phyloP scores from a whole-genome alignment of 2,888 invertebrate species.

The Melangyna quadrimaculata region DNA sequence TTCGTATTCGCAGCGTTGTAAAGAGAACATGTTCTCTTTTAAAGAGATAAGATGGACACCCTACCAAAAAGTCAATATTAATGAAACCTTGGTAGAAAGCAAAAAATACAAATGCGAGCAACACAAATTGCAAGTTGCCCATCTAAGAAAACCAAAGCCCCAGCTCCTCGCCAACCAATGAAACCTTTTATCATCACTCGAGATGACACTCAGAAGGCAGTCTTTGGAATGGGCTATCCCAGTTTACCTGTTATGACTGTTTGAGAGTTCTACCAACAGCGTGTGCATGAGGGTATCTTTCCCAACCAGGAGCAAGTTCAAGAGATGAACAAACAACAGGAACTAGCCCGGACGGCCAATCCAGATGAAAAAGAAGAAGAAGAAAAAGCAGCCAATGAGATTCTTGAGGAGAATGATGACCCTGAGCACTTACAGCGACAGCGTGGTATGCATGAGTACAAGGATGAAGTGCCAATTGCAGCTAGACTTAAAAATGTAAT shows the following conservation, averaged over 20 bases:
- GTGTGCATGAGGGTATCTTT: constrained; percentile 88
- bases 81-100: constrained; percentile 74
- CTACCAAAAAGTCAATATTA: constrained; percentile 68
- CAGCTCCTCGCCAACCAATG: constrained; percentile 81
- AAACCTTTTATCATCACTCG: constrained; percentile 94
- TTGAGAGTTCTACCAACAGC: constrained; percentile 96
- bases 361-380: constrained; percentile 84
- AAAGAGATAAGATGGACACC: too few species aligned
- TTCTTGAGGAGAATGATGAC: constrained; percentile 87
- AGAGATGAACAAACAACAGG: constrained; percentile 77
- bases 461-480: constrained; percentile 91
- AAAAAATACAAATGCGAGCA: constrained; percentile 88
- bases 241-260: constrained; percentile 95
- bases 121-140: constrained; percentile 75
- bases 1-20: too few species aligned
- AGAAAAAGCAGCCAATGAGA: constrained; percentile 83
- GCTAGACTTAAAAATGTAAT: constrained; percentile 81
- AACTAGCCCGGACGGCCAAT: constrained; percentile 78
- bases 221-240: constrained; percentile 97
- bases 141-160: constrained; percentile 60
- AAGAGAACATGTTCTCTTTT: too few species aligned
- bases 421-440: constrained; percentile 85
- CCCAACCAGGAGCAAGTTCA: constrained; percentile 81
- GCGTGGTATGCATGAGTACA: constrained; percentile 91
- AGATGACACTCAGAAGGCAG: constrained; percentile 93